Evolutionary conservation across 2,797 vertebrate species (phyloP), one percentile per base, ranked within the genome.

Genomic region (Threskiornis aethiopicus): DNA sequence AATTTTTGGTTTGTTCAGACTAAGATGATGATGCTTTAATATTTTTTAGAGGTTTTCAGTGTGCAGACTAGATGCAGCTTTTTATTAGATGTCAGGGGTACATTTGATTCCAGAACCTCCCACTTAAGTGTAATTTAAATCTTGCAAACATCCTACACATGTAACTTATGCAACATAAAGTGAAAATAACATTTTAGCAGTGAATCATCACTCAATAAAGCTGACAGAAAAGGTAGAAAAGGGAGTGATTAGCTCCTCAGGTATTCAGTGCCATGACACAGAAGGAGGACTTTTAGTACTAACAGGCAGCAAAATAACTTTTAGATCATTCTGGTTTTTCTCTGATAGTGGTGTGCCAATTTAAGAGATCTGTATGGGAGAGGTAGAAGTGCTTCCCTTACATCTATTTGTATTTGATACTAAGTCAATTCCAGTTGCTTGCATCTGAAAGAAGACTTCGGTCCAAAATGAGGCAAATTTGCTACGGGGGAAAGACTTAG

Each of bases 51-150:
- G 42, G 6, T 44, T 92, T 93, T 72, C 65, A 69, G n/a, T 13
- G 6, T 77, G 33, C 70, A 73, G 61, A 31, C 65, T 90, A 67
- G 61, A 65, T 92, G 55, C 41, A 82, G 81, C 39, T 70, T 91
- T 91, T 85, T 94, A 91, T 95, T 91, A 97, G 83, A 93, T 87
- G 85, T 91, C 83, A 94, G 94, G 89, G 70, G 54, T 77, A 92
- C 42, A 39, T 79, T 87, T 91, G 87, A 93, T 93, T 97, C 69
- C 93, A 97, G 84, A 96, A 90, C 91, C 81, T 97, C 96, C 95
- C 84, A 97, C 97, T 93, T 77, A 67, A 91, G 39, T 84, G 85
- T 69, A 96, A 97, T 97, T 96, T 97, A 93, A 96, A 83, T 91
- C 91, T 96, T 97, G 87, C 92, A 93, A 96, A 73, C 90, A 94